Evolutionary conservation across 2,113 vertebrate species (phyloP).

Genomic region (Oxyruncus cristatus): DNA sequence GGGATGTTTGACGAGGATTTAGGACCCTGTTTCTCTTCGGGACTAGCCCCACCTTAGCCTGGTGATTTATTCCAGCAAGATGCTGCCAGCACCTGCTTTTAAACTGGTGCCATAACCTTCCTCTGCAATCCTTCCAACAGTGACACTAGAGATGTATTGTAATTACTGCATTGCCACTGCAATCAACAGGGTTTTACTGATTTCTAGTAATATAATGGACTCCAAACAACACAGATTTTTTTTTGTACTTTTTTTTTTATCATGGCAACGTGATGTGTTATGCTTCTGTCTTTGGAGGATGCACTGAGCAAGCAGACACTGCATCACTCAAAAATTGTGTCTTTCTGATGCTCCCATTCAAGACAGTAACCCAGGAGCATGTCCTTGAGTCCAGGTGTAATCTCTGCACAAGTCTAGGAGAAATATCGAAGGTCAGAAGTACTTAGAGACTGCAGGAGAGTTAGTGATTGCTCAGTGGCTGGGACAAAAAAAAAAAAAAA

Average conservation of each 20-base stretch:
- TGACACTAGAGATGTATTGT: neutral
- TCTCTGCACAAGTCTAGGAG: neutral
- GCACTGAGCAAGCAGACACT: neutral
- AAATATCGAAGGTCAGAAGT: conserved; percentile 7
- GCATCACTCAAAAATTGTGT: neutral
- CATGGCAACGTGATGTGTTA: neutral
- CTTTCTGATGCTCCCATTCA: neutral
- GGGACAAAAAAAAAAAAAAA: conserved; percentile 29
- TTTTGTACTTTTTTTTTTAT: neutral
- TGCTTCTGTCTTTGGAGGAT: neutral
- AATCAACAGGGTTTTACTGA: neutral
- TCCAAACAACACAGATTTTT: neutral
- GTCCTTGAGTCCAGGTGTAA: neutral
- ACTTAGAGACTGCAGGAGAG: neutral
- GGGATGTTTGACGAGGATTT: too few species aligned
- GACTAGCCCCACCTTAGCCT: neutral
- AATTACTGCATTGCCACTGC: neutral
- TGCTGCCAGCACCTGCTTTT: neutral
- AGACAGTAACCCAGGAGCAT: neutral
- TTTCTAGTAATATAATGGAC: neutral
- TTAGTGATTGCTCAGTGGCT: neutral
- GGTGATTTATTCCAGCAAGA: neutral
- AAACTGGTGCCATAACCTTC: neutral
- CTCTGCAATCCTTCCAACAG: neutral
- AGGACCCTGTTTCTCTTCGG: neutral